Percentiles rank a stretch among this genome's conserved stretches.
phyloP scores from a whole-genome alignment of 2,888 invertebrate genomes.

The Drosophila lutescens region DNA sequence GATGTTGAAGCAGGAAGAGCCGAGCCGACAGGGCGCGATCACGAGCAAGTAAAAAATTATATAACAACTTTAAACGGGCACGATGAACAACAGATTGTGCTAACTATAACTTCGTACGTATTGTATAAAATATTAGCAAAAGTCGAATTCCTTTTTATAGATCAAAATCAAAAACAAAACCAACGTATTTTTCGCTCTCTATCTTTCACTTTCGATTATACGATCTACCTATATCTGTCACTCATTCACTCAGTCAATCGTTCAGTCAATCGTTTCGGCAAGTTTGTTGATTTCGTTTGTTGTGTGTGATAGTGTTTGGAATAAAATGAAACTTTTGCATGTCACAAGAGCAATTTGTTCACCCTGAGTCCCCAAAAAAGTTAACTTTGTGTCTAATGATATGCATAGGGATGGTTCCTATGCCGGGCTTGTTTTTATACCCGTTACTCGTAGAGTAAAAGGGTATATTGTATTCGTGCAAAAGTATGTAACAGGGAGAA shows the following conservation, averaged over 20 bases:
- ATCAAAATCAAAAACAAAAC: constrained; percentile 34
- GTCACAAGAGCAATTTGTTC: constrained; percentile 59
- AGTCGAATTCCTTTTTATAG: constrained; percentile 37
- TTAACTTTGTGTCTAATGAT: constrained; percentile 65
- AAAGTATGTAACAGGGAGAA: no score
- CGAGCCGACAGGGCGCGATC: constrained; percentile 83
- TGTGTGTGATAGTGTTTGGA: constrained; percentile 68
- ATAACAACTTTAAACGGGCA: constrained; percentile 46
- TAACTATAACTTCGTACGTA: constrained; percentile 55
- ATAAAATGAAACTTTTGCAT: constrained; percentile 42
- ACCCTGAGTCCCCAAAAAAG: constrained; percentile 16
- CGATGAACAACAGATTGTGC: constrained; percentile 61
- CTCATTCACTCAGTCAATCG: constrained; percentile 49
- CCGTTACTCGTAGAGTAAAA: no score
- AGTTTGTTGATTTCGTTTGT: constrained; percentile 66
- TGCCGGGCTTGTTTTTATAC: constrained; percentile 61
- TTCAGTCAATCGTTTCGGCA: constrained; percentile 56
- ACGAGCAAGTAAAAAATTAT: constrained; percentile 58
- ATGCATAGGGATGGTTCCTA: constrained; percentile 23
- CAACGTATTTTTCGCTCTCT: constrained; percentile 62
- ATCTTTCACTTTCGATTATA: constrained; percentile 30
- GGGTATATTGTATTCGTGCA: no score
- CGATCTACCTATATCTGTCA: constrained; percentile 25
- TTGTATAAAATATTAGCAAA: constrained; percentile 75
- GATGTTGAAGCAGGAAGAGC: constrained; percentile 65